Evolutionary conservation across 1,140 invertebrate species (phyloP).

Genomic region (Drosophila nigromelanica): DNA sequence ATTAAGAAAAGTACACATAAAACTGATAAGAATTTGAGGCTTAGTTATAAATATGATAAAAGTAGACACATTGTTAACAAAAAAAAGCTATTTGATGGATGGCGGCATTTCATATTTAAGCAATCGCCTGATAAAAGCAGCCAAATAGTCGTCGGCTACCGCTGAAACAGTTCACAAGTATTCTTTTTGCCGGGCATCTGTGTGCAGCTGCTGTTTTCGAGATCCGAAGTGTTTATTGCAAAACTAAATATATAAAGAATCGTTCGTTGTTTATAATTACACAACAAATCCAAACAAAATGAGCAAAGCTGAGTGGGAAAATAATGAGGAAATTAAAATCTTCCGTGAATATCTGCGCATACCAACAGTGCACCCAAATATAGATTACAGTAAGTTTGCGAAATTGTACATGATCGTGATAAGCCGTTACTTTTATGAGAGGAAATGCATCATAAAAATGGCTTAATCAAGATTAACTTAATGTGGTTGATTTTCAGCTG

Average conservation of each 20-base stretch:
- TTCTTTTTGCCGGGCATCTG: conserved; percentile 89
- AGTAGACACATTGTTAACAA: conserved; percentile 84
- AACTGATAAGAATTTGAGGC: conserved; percentile 89
- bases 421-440: not conserved
- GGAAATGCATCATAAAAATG: conserved; percentile 1
- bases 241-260: not conserved
- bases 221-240: not conserved
- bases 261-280: conserved; percentile 86
- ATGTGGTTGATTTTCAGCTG: conserved; percentile 85
- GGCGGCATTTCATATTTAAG: conserved; percentile 19
- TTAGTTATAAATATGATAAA: conserved; percentile 86
- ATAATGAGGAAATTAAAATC: conserved; percentile 89
- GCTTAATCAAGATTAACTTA: conserved; percentile 13
- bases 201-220: no score
- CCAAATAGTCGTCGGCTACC: conserved; percentile 26
- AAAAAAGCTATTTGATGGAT: conserved; percentile 24
- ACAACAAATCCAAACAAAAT: conserved; percentile 22
- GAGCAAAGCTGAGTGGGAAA: conserved; percentile 77
- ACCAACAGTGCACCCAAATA: conserved; percentile 91
- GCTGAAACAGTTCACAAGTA: conserved; percentile 25
- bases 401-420: conserved; percentile 6
- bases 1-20: conserved; percentile 83
- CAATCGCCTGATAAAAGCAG: conserved; percentile 17
- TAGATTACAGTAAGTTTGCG: conserved; percentile 87
- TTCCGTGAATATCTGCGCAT: conserved; percentile 93